Percentiles rank a stretch among this genome's conserved stretches.
Evolutionary conservation across 2,797 vertebrate genomes (phyloP).

Genomic region (Sebastes dallii): DNA sequence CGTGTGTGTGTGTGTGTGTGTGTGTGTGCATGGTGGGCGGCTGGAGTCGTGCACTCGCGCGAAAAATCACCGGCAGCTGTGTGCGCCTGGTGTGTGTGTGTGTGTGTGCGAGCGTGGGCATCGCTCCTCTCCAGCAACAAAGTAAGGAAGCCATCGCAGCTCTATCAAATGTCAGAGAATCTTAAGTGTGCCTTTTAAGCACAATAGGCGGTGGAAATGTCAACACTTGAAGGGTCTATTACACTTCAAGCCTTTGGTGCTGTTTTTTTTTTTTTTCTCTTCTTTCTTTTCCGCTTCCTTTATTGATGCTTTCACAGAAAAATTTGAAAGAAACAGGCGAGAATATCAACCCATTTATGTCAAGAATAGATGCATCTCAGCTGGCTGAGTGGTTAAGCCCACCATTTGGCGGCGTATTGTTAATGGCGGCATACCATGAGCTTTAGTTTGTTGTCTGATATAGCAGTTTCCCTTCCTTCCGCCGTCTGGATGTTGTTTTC

Average conservation of each 20-base stretch:
- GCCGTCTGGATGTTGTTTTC: neutral
- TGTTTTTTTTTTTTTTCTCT: constrained; percentile 13
- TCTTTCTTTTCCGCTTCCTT: constrained; percentile 28
- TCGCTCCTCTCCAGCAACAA: constrained; percentile 63
- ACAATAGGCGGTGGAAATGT: constrained; percentile 81
- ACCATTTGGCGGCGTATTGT: neutral
- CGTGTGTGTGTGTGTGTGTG: neutral
- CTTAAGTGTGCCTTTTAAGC: constrained; percentile 81
- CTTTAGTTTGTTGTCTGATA: neutral
- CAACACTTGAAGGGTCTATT: constrained; percentile 79
- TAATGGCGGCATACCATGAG: neutral
- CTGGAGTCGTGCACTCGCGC: constrained; percentile 18
- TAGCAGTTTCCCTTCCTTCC: neutral
- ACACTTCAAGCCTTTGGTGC: constrained; percentile 70
- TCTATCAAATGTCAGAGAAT: constrained; percentile 78
- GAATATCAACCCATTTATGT: constrained; percentile 66
- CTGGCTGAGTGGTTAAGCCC: constrained; percentile 43
- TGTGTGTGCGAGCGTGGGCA: constrained; percentile 46
- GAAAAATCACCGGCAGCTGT: constrained; percentile 54
- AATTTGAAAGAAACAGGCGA: constrained; percentile 47
- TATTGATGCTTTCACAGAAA: constrained; percentile 63
- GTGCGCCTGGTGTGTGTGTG: constrained; percentile 33
- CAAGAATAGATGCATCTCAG: constrained; percentile 35
- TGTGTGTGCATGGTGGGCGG: constrained; percentile 39
- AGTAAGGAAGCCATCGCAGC: constrained; percentile 68